Percentiles rank a stretch among this genome's conserved stretches.
These are phyloP conservation scores for Meta bourneti DNA, from an alignment of 2,888 invertebrate species.

Conservation along the genomic window DNA sequence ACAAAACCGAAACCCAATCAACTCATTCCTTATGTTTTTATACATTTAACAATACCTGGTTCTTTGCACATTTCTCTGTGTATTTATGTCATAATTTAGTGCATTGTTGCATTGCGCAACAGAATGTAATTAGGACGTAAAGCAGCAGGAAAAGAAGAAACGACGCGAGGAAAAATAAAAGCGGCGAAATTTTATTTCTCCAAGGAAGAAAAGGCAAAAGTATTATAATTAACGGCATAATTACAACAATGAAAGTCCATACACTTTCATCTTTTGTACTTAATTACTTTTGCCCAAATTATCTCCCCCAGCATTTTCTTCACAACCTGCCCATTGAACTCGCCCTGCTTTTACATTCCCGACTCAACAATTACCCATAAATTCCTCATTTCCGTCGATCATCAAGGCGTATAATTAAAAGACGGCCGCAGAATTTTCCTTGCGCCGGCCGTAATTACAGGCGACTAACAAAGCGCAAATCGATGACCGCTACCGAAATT, in stretches of 20 bases:
- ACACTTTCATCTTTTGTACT: neutral
- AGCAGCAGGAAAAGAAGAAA: neutral
- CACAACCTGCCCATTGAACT: neutral
- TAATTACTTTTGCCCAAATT: slow-evolving; percentile 39
- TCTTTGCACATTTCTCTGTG: neutral
- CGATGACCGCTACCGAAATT: slow-evolving; percentile 35
- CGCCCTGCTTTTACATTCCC: neutral
- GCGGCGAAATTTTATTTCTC: neutral
- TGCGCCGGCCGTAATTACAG: slow-evolving; percentile 48
- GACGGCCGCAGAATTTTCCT: slow-evolving; percentile 43
- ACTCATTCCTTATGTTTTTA: neutral
- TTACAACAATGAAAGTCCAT: neutral
- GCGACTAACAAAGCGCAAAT: slow-evolving; percentile 35
- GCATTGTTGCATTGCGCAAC: too few species aligned
- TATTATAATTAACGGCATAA: neutral
- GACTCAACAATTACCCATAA: slow-evolving; percentile 63
- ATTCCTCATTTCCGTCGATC: slow-evolving; percentile 59
- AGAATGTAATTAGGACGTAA: too few species aligned
- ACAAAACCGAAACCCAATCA: neutral
- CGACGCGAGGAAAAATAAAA: neutral
- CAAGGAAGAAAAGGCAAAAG: neutral
- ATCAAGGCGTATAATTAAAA: slow-evolving; percentile 63
- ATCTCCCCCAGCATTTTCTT: neutral
- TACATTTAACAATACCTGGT: too few species aligned
- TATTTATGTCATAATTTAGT: neutral